Conservation (phyloP, 2,797 vertebrate genomes). For the Pagetopsis macropterus region DNA sequence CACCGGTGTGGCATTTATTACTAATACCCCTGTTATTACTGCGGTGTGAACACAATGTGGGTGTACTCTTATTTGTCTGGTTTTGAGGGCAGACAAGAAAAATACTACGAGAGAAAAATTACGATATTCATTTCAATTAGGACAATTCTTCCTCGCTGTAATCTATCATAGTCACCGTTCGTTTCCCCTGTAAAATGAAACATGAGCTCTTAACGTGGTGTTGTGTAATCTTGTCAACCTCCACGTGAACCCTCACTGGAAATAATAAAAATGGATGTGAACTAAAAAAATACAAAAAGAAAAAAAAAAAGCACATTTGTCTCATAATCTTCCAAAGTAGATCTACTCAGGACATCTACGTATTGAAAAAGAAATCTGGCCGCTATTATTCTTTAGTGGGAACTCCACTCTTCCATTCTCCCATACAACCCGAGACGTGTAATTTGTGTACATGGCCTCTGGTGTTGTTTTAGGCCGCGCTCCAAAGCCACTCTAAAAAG, state of each 20-base stretch:
- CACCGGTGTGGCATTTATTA: conserved; percentile 50
- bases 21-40: conserved; percentile 52
- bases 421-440: conserved; percentile 56
- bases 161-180: conserved; percentile 67
- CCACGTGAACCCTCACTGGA: conserved; percentile 55
- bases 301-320: conserved; percentile 9
- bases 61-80: conserved; percentile 58
- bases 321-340: conserved; percentile 34
- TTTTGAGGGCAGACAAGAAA: conserved; percentile 61
- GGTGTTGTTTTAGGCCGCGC: conserved; percentile 74
- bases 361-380: conserved; percentile 22
- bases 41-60: conserved; percentile 43
- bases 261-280: conserved; percentile 45
- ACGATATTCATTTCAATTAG: conserved; percentile 76
- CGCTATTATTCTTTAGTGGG: conserved; percentile 59
- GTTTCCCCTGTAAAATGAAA: conserved; percentile 64
- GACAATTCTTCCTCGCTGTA: conserved; percentile 46
- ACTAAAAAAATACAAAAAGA: conserved; percentile 13
- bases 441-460: conserved; percentile 76
- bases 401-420: conserved; percentile 44
- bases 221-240: conserved; percentile 63
- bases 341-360: conserved; percentile 19
- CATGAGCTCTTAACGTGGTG: conserved; percentile 54
- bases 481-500: conserved; percentile 81
- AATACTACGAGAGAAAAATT: conserved; percentile 58